These are phyloP conservation scores for Oceanodroma tethys DNA, from an alignment of 2,113 vertebrate genomes.

Conservation along the genomic window DNA sequence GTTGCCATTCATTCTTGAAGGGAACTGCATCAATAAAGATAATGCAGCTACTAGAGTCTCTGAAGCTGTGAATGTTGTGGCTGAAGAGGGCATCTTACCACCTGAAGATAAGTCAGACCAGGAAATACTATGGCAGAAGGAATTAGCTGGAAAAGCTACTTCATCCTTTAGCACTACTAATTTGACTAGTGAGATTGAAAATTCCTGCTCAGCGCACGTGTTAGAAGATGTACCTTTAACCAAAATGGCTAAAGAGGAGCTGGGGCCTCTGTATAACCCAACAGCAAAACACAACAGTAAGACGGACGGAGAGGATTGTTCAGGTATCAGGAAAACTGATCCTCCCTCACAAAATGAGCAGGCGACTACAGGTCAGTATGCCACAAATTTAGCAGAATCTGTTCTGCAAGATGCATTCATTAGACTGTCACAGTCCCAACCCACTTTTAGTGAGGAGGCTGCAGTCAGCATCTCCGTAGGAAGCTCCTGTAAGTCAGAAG, in stretches of 20 bases:
- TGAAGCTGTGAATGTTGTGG: conserved; percentile 55
- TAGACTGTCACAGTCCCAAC: conserved; percentile 86
- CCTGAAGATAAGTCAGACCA: background rate
- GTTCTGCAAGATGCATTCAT: conserved; percentile 96
- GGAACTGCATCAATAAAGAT: conserved; percentile 1
- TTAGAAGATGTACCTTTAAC: conserved; percentile 19
- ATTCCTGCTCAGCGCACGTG: background rate
- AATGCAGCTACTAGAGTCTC: background rate
- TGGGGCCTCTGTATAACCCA: background rate
- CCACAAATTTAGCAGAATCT: conserved; percentile 90
- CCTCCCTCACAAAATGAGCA: conserved; percentile 11
- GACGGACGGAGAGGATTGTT: background rate
- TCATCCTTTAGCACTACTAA: background rate
- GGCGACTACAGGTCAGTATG: conserved; percentile 84
- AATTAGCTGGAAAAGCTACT: background rate
- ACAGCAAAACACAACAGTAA: background rate
- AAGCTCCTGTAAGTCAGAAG: conserved; percentile 50
- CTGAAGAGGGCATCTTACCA: conserved; percentile 43
- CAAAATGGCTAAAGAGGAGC: conserved; percentile 30
- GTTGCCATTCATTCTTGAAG: conserved; percentile 24
- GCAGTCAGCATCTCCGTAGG: conserved; percentile 74
- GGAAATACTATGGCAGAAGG: conserved; percentile 2
- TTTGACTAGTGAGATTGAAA: background rate
- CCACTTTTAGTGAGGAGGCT: conserved; percentile 77
- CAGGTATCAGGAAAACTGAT: background rate